Conservation (phyloP, 2,797 vertebrate species). For the Tenualosa ilisha region DNA sequence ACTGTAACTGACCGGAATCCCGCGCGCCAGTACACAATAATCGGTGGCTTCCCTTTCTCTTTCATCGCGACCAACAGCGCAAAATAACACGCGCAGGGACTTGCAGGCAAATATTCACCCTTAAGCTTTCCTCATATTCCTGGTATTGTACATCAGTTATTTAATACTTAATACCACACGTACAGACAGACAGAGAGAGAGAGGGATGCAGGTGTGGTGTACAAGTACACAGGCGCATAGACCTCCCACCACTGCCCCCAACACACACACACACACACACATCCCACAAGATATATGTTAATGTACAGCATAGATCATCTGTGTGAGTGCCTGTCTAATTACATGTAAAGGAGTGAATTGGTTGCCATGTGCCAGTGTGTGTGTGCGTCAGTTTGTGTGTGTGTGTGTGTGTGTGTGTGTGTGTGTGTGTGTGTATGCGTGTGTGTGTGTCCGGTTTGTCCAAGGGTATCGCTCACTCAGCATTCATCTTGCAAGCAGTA, state of each 20-base stretch:
- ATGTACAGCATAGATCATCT: neutral
- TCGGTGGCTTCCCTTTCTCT: neutral
- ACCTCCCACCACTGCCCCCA: no score
- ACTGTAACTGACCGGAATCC: neutral
- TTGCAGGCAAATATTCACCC: no score
- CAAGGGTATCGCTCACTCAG: slow-evolving; percentile 23
- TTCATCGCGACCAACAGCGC: neutral
- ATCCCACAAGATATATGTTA: neutral
- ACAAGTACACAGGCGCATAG: neutral
- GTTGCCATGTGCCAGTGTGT: neutral
- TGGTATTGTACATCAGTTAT: no score
- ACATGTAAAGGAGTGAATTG: neutral
- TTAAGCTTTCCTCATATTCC: no score
- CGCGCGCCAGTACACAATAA: neutral
- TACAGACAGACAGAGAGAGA: no score
- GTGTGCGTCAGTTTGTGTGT: neutral
- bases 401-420: neutral
- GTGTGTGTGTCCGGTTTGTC: slow-evolving; percentile 25
- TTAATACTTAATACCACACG: no score
- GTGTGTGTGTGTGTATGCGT: neutral
- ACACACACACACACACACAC: slow-evolving; percentile 9
- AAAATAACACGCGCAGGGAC: no score
- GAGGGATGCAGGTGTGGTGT: no score
- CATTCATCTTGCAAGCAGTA: slow-evolving; percentile 25
- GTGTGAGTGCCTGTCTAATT: neutral